A percentile compares a stretch with the other conserved stretches of the same genome.
Conservation (phyloP, 2,797 vertebrate genomes). For the Pseudochirops cupreus region DNA sequence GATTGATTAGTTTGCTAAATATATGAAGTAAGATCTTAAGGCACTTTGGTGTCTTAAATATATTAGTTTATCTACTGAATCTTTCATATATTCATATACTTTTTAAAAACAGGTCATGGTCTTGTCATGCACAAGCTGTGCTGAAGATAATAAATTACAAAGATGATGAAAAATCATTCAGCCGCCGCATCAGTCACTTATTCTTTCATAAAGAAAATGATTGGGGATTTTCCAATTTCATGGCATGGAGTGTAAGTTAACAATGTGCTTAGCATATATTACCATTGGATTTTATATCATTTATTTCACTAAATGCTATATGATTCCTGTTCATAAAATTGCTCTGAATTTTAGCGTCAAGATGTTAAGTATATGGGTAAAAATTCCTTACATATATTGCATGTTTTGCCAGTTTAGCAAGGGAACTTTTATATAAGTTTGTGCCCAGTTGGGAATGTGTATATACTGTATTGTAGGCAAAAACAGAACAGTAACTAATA, state of each 20-base stretch:
- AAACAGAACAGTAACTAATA: not conserved
- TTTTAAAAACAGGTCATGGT: conserved; percentile 94
- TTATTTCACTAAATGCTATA: not conserved
- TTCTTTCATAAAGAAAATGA: conserved; percentile 99
- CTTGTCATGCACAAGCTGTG: conserved; percentile 99
- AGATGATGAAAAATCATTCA: conserved; percentile 99
- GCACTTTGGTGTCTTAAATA: not conserved
- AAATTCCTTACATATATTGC: not conserved
- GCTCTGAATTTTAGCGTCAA: not conserved
- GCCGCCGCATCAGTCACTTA: conserved; percentile 98
- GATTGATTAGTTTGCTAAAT: not conserved
- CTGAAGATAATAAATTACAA: conserved; percentile 99
- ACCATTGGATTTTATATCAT: not conserved
- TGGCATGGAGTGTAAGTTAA: conserved; percentile 99
- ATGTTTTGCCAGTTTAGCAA: not conserved
- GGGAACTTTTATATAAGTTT: not conserved
- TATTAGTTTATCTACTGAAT: conserved; percentile 1
- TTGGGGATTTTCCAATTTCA: conserved; percentile 99
- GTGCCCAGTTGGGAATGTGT: not conserved
- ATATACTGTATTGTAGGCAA: not conserved
- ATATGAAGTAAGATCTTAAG: not conserved
- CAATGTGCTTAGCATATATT: not conserved
- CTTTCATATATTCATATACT: conserved; percentile 30
- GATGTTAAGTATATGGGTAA: not conserved
- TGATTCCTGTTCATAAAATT: not conserved